Evolutionary conservation across 2,797 vertebrate species (phyloP).

Genomic region (Enteromius paludinosus): DNA sequence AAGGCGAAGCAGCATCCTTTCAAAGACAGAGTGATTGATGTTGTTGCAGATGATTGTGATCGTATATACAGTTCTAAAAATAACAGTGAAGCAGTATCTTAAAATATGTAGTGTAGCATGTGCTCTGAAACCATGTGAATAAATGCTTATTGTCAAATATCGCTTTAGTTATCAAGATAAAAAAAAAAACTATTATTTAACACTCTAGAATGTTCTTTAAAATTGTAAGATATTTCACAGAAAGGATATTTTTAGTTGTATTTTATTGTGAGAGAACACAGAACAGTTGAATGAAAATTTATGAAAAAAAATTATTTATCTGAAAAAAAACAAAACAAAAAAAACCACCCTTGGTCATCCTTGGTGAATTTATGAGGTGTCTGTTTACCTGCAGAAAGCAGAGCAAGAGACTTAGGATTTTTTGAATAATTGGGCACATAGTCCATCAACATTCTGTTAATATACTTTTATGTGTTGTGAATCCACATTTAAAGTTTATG

Average conservation of each 20-base stretch:
- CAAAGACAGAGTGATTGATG: slow-evolving; percentile 11
- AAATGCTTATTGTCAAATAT: background rate
- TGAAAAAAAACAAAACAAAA: background rate
- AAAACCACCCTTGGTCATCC: background rate
- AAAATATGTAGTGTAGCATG: slow-evolving; percentile 6
- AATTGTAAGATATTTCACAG: background rate
- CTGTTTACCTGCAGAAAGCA: slow-evolving; percentile 27
- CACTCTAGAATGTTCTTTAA: background rate
- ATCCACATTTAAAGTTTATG: background rate
- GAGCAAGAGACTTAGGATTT: background rate
- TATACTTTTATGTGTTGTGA: background rate
- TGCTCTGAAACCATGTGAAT: background rate
- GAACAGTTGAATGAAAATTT: background rate
- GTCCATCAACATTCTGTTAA: background rate
- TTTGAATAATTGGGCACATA: background rate
- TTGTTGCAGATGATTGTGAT: slow-evolving; percentile 14
- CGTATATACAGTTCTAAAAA: background rate
- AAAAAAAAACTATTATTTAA: background rate
- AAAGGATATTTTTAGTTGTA: background rate
- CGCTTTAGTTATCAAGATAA: background rate
- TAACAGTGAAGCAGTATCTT: background rate
- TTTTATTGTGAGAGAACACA: slow-evolving; percentile 19
- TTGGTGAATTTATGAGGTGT: slow-evolving; percentile 14
- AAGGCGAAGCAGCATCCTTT: slow-evolving; percentile 42
- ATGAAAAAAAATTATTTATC: background rate